phyloP scores from a whole-genome alignment of 2,113 vertebrate species.

The Mirounga angustirostris region DNA sequence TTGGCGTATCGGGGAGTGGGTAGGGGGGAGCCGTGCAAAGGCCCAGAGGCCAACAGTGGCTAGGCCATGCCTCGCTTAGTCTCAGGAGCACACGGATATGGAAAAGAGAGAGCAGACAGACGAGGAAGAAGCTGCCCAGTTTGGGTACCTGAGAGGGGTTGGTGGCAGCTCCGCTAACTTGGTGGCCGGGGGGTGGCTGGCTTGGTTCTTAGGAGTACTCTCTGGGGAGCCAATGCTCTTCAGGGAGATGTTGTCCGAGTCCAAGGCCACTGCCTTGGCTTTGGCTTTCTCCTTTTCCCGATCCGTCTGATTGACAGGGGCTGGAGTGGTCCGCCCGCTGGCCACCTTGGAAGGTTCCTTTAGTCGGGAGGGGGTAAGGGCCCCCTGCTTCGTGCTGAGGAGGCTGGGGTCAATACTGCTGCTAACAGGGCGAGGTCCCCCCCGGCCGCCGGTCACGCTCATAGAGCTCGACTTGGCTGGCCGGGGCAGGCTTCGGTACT shows the following conservation, averaged over 20 bases:
- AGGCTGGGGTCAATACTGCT: conserved; percentile 93
- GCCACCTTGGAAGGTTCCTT: conserved; percentile 93
- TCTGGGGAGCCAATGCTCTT: conserved; percentile 89
- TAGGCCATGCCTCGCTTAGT: neutral
- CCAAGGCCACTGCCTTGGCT: conserved; percentile 94
- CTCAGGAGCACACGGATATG: neutral
- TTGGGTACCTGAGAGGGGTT: conserved; percentile 92
- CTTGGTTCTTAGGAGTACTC: conserved; percentile 89
- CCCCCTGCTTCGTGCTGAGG: conserved; percentile 90
- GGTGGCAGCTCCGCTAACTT: conserved; percentile 92
- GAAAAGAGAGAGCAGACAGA: neutral
- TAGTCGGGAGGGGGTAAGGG: conserved; percentile 86
- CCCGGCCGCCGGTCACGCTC: conserved; percentile 92
- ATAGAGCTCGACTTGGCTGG: conserved; percentile 96
- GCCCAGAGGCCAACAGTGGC: neutral
- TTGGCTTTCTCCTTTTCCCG: conserved; percentile 97
- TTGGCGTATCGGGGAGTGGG: fast-evolving
- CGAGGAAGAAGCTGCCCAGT: fast-evolving
- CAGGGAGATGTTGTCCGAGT: conserved; percentile 89
- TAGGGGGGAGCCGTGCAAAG: neutral
- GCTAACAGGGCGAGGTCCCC: conserved; percentile 90
- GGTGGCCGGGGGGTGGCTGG: conserved; percentile 87
- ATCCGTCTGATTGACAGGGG: conserved; percentile 96
- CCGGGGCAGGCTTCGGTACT: conserved; percentile 97
- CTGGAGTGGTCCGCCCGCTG: conserved; percentile 83